Conservation (phyloP, 2,888 invertebrate genomes). For the Melanophora roralis region DNA sequence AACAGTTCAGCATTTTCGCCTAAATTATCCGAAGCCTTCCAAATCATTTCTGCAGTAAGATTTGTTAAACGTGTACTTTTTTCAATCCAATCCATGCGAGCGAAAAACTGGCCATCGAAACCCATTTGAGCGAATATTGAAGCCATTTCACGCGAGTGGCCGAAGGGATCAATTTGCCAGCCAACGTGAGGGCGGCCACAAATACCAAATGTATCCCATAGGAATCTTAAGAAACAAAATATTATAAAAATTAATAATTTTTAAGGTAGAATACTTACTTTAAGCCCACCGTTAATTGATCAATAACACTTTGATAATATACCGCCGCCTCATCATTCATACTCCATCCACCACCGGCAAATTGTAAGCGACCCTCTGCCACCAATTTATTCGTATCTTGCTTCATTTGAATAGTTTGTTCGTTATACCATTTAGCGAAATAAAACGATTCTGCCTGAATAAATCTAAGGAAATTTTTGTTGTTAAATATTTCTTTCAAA, state of each 20-base stretch:
- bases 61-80: slow-evolving; percentile 80
- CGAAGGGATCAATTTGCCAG: slow-evolving; percentile 94
- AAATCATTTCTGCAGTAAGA: slow-evolving; percentile 88
- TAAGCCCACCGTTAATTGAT: slow-evolving; percentile 84
- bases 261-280: slow-evolving; percentile 76
- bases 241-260: no score
- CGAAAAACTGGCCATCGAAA: slow-evolving; percentile 92
- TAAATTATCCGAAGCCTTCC: slow-evolving; percentile 85
- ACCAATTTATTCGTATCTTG: slow-evolving; percentile 83
- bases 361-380: slow-evolving; percentile 84
- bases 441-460: slow-evolving; percentile 93
- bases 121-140: slow-evolving; percentile 89
- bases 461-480: slow-evolving; percentile 81
- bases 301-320: slow-evolving; percentile 84
- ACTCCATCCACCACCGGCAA: slow-evolving; percentile 88
- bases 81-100: slow-evolving; percentile 92
- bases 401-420: slow-evolving; percentile 81
- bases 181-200: slow-evolving; percentile 87
- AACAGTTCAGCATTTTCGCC: slow-evolving; percentile 81
- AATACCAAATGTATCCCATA: slow-evolving; percentile 84
- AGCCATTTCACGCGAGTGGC: slow-evolving; percentile 92
- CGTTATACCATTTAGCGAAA: slow-evolving; percentile 90
- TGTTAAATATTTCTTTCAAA: not conserved
- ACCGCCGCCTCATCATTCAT: slow-evolving; percentile 89
- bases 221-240: slow-evolving; percentile 75